Evolutionary conservation across 2,113 vertebrate genomes (phyloP).

Genomic region (Esox niger): DNA sequence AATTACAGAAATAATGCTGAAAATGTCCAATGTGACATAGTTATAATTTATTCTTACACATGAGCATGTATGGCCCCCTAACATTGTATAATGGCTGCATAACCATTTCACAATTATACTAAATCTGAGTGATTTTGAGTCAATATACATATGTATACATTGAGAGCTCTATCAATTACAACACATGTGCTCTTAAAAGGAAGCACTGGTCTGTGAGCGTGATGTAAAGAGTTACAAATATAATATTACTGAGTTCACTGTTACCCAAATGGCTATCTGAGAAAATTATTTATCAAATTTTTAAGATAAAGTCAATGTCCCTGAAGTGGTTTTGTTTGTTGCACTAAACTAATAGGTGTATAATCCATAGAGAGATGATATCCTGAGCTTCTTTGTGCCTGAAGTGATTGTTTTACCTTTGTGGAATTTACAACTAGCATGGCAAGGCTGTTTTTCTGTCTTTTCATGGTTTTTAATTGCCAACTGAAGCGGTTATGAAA

Average conservation of each 20-base stretch:
- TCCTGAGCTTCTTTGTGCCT: slow-evolving; percentile 61
- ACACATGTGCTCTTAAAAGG: no score
- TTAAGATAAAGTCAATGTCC: slow-evolving; percentile 15
- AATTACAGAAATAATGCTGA: no score
- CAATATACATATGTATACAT: no score
- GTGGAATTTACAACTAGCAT: slow-evolving; percentile 64
- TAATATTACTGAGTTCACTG: no score
- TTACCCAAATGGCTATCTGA: not conserved
- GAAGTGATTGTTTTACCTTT: slow-evolving; percentile 68
- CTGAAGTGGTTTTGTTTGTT: slow-evolving; percentile 61
- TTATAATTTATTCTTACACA: no score
- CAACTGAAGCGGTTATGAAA: slow-evolving; percentile 58
- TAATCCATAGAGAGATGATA: slow-evolving; percentile 64
- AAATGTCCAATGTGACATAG: no score
- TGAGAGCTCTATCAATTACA: no score
- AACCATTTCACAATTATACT: not conserved
- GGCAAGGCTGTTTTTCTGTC: slow-evolving; percentile 64
- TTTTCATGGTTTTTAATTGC: slow-evolving; percentile 68
- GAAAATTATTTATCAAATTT: not conserved
- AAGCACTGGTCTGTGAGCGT: no score
- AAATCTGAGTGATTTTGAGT: no score
- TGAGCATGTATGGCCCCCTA: no score
- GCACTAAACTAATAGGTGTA: slow-evolving; percentile 63
- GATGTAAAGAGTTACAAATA: no score
- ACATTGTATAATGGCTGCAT: no score